Base-by-base conservation (phyloP, 2,113 vertebrate species). In the Colossoma macropomum region DNA sequence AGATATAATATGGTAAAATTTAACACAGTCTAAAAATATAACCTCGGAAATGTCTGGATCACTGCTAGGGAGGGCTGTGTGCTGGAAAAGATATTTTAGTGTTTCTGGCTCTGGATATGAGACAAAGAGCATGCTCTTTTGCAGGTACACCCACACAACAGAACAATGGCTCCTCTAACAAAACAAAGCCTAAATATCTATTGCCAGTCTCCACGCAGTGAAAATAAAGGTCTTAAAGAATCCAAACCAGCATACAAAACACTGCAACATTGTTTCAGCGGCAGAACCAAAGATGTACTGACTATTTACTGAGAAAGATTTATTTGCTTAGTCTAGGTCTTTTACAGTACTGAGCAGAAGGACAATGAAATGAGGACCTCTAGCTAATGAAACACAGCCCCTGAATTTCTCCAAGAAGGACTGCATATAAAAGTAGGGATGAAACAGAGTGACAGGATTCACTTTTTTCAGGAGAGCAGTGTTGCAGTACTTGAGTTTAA, bases 141-240 rank as follows among this genome's bases (percentile, higher is more conserved):
- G 56, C 70, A 79, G 75, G 23, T 71, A 75, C 12, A 27, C 84
- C 84, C 71, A 86, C 80, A 63, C 75, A 80, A 25, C 34, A 60
- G 25, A 66, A 69, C 80, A 82, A n/a, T 75, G 63, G 45, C 45
- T 48, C n/a, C 65, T 52, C 28, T 27, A 73, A 79, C 63, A 79
- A 79, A 79, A 72, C 68, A 48, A 72, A 85, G 59, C 30, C 48
- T 82, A 85, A 85, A 69, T 72, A 79, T 75, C 48, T 23, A 76
- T 63, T 83, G 76, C 77, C 80, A 79, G 56, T 62, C 71, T 82
- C 13, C 6, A 38, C 38, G 52, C 32, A 41, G 13, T 60, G 52
- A 19, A 83, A 73, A 86, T 69, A 74, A 79, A 19, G 60, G 16
- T 79, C 21, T 79, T 25, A 32, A 78, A 54, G 50, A 82, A 73